These are phyloP conservation scores for Dendrolimus kikuchii DNA, from an alignment of 1,140 invertebrate genomes.

Conservation along the genomic window DNA sequence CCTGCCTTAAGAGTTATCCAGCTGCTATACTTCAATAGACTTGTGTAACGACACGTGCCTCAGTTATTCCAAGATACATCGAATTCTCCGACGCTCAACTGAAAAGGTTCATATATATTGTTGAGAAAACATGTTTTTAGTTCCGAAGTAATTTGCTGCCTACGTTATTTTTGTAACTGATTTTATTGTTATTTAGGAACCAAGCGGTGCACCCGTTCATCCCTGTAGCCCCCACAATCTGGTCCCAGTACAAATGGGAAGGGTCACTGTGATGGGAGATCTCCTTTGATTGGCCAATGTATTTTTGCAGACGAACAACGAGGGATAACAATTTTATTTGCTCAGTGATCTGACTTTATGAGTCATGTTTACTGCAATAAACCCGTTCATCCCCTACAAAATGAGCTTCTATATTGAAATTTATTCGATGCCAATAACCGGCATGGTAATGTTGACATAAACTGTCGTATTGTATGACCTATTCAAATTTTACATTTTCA, in stretches of 20 bases:
- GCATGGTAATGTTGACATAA: constrained; percentile 8
- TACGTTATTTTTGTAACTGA: constrained; percentile 18
- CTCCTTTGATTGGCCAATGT: constrained; percentile 27
- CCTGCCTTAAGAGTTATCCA: no score
- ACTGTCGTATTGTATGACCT: constrained; percentile 13
- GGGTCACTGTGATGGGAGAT: constrained; percentile 28
- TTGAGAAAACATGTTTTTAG: constrained; percentile 17
- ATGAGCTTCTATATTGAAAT: constrained; percentile 28
- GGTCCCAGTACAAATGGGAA: constrained; percentile 11
- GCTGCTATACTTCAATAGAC: no score
- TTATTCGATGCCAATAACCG: constrained; percentile 22
- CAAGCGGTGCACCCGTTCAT: constrained; percentile 10
- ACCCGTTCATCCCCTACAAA: constrained; percentile 24
- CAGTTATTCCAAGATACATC: constrained; percentile 23
- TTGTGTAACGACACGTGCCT: no score
- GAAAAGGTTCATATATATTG: constrained; percentile 15
- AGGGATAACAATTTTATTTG: constrained; percentile 39
- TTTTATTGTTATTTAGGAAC: constrained; percentile 26
- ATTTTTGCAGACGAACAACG: constrained; percentile 26
- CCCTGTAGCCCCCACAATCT: constrained; percentile 9
- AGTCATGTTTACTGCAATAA: constrained; percentile 33
- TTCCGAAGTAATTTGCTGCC: constrained; percentile 19
- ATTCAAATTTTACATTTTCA: constrained; percentile 17
- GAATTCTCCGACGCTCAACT: constrained; percentile 8
- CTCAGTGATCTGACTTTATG: constrained; percentile 44